These are phyloP conservation scores for Tenthredo amoena DNA, from an alignment of 2,888 invertebrate species.

Conservation along the genomic window DNA sequence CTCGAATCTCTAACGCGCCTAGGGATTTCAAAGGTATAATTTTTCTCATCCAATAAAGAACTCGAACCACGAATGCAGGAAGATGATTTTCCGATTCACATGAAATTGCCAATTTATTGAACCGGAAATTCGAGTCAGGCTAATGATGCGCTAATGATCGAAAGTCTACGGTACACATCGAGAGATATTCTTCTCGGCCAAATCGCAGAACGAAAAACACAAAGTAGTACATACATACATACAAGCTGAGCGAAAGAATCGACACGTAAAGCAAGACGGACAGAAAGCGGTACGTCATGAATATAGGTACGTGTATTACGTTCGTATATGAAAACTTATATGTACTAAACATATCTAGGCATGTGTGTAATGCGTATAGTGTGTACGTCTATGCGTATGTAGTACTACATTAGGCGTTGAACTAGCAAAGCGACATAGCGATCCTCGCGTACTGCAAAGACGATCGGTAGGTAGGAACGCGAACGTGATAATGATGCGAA, in stretches of 20 bases:
- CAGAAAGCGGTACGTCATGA: neutral
- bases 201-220: neutral
- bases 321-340: neutral
- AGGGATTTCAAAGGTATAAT: neutral
- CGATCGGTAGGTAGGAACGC: neutral
- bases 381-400: neutral
- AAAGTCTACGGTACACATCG: neutral
- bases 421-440: neutral
- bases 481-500: neutral
- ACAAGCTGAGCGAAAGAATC: neutral
- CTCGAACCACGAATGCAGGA: neutral
- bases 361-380: neutral
- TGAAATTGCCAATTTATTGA: slow-evolving; percentile 18
- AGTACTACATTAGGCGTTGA: neutral
- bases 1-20: slow-evolving; percentile 5
- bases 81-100: slow-evolving; percentile 16
- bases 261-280: neutral
- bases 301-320: neutral
- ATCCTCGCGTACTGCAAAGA: neutral
- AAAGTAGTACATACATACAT: no score
- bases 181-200: neutral
- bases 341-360: neutral
- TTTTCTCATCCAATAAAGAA: slow-evolving; percentile 4
- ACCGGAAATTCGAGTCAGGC: slow-evolving; percentile 14
- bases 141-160: neutral